Evolutionary conservation across 2,888 invertebrate species (phyloP).

Genomic region (Phorcus lineatus): DNA sequence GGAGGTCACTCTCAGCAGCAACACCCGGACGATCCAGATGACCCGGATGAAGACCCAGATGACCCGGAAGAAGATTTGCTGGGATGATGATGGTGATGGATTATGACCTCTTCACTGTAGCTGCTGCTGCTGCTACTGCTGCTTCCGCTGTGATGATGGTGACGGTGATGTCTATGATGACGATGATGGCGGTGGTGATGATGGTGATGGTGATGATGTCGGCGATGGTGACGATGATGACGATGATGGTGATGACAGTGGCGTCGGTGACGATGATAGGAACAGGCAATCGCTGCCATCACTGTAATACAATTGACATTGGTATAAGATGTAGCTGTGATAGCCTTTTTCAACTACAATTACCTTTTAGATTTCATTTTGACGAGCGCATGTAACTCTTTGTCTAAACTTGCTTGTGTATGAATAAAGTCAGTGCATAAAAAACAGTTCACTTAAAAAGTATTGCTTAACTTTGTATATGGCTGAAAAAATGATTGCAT

Average conservation of each 20-base stretch:
- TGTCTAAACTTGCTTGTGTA: no score
- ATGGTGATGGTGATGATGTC: background rate
- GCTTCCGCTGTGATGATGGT: background rate
- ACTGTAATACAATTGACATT: background rate
- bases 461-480: no score
- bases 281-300: background rate
- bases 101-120: background rate
- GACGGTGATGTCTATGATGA: background rate
- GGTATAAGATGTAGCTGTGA: no score
- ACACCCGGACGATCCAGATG: background rate
- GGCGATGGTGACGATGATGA: background rate
- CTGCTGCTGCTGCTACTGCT: background rate
- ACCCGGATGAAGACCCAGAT: background rate
- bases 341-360: no score
- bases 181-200: background rate
- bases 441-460: no score
- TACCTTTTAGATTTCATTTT: no score
- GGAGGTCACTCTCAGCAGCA: background rate
- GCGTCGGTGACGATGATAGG: background rate
- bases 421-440: no score
- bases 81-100: background rate
- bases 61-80: background rate
- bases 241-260: background rate
- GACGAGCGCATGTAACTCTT: no score
- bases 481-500: no score